Evolutionary conservation across 1,140 invertebrate genomes (phyloP), one percentile per base, ranked within the genome.

Genomic region (Globodera ellingtonae): DNA sequence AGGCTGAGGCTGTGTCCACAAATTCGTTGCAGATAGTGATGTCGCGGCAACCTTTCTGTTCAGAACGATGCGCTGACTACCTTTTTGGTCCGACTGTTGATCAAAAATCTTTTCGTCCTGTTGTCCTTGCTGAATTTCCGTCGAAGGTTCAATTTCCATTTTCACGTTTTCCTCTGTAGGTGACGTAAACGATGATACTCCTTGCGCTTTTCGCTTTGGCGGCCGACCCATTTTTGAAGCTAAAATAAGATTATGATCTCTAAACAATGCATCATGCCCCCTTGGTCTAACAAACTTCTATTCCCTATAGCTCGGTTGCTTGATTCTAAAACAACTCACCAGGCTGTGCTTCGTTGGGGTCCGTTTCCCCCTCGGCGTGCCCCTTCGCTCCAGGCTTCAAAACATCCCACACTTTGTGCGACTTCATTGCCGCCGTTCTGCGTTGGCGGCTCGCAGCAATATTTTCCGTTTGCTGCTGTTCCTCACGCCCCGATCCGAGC

Each of bases 341-440:
- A 6, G 67, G 67, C 46, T 67, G 66, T 21, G 46, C 46, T 6
- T 70, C 67, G 24, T 18, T 47, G 8, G 21, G 6, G 15, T 77
- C 75, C 35, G 52, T 46, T 8, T 77, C 75, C 18, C 65, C 59
- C n/a, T 77, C 75, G 47, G 75, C 75, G 48, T 77, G 75, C 7
- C 10, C 10, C 47, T 77, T 77, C 4, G 75, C 62, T 24, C 75
- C 75, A 15, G 75, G 75, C 21, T 77, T 77, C 21, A 77, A 50
- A 18, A 50, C 9, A 47, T 77, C 75, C 75, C 75, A 77, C 6
- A 77, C 75, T 21, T 69, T 67, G 48, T 77, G 75, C 65, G 75
- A 52, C 48, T 75, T 75, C 46, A 75, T n/a, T 13, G 79, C 80
- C 50, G 80, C 80, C 66, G 81, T 47, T 21, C 80, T 35, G 13